Conservation (phyloP, 1,140 invertebrate genomes). For the Drosophila pruinosa region DNA sequence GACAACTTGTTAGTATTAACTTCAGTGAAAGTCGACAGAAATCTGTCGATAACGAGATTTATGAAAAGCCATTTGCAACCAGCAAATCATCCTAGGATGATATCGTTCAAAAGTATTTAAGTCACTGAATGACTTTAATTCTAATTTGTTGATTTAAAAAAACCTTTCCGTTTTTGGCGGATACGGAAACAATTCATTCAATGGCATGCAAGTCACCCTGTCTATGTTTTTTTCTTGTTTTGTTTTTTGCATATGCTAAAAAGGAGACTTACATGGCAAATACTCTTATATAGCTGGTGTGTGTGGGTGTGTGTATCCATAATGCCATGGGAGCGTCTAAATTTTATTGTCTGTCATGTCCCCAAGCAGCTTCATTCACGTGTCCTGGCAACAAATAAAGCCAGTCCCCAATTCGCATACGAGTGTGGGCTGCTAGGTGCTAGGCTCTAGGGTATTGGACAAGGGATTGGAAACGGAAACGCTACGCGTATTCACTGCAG, state of each 20-base stretch:
- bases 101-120: background rate
- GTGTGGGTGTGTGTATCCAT: conserved; percentile 25
- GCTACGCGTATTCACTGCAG: background rate
- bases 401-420: background rate
- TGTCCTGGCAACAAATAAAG: conserved; percentile 39
- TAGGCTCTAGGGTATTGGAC: background rate
- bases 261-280: background rate
- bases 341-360: conserved; percentile 51
- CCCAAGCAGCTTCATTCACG: conserved; percentile 30
- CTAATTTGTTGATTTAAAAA: conserved; percentile 6
- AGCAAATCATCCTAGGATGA: background rate
- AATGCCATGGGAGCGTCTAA: conserved; percentile 52
- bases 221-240: too few relatives aligned
- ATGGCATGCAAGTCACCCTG: conserved; percentile 18
- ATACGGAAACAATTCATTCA: conserved; percentile 1
- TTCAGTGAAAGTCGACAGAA: background rate
- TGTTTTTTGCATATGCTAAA: conserved; percentile 20
- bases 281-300: background rate
- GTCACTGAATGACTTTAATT: background rate
- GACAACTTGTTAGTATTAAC: too few relatives aligned
- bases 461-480: conserved; percentile 11
- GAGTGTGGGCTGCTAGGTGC: conserved; percentile 5
- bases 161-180: background rate
- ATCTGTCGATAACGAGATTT: background rate
- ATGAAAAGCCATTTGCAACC: background rate